These are phyloP conservation scores for Drosophila formosana DNA, from an alignment of 2,888 invertebrate genomes.

Conservation along the genomic window DNA sequence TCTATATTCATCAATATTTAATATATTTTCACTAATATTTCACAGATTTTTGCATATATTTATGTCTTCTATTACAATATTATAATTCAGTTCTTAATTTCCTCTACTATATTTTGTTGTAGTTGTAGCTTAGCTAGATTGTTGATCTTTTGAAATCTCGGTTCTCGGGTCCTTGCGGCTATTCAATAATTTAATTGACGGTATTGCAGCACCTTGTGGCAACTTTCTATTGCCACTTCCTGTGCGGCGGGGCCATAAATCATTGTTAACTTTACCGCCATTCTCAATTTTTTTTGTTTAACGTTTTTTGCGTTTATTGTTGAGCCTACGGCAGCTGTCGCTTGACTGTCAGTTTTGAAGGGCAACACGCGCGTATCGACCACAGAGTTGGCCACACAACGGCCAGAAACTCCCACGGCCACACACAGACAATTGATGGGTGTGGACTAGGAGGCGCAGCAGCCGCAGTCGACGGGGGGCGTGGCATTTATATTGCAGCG, in stretches of 20 bases:
- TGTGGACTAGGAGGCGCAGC: background rate
- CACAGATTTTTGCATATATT: too few species aligned
- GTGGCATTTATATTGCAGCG: constrained; percentile 46
- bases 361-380: constrained; percentile 65
- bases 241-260: constrained; percentile 59
- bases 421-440: constrained; percentile 18
- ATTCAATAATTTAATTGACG: constrained; percentile 63
- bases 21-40: too few species aligned
- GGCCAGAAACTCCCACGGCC: constrained; percentile 3
- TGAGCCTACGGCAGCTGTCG: constrained; percentile 58
- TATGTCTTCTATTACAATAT: too few species aligned
- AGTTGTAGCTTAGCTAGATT: too few species aligned
- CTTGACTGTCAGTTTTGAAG: constrained; percentile 72
- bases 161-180: background rate
- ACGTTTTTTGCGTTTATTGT: constrained; percentile 24
- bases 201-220: constrained; percentile 28
- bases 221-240: constrained; percentile 40
- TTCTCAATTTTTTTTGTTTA: constrained; percentile 21
- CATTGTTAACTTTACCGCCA: constrained; percentile 60
- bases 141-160: background rate
- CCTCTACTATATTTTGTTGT: too few species aligned
- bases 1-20: too few species aligned
- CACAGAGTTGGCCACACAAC: constrained; percentile 41
- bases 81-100: too few species aligned
- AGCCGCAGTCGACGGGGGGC: background rate